Percentiles rank a stretch among this genome's conserved stretches.
Conservation (phyloP, 2,888 invertebrate species). For the Gasteruption jaculator region DNA sequence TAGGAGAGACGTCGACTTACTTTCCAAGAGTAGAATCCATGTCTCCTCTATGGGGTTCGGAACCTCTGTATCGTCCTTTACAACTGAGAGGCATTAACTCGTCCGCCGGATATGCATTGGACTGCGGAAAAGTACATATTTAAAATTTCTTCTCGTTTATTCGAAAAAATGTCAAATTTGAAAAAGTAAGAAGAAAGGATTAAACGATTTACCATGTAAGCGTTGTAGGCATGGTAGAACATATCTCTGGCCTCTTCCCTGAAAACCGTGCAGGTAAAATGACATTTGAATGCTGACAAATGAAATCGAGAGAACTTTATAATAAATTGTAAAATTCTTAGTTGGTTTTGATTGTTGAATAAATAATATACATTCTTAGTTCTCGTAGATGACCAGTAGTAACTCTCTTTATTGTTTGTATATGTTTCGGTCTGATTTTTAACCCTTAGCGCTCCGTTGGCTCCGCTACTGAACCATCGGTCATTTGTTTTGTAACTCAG, state of each 20-base stretch:
- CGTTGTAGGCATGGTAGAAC: slow-evolving; percentile 95
- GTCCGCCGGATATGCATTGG: slow-evolving; percentile 96
- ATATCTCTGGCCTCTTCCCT: slow-evolving; percentile 90
- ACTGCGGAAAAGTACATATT: slow-evolving; percentile 42
- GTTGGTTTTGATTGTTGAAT: too few species aligned
- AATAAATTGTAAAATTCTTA: slow-evolving; percentile 5
- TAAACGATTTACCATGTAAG: slow-evolving; percentile 80
- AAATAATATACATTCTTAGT: too few species aligned
- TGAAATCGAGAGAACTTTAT: too few species aligned
- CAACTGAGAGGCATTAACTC: slow-evolving; percentile 97
- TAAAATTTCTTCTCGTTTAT: background rate
- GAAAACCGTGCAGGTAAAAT: slow-evolving; percentile 33
- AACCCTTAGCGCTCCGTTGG: too few species aligned
- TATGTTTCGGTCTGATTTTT: too few species aligned
- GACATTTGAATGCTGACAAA: slow-evolving; percentile 7
- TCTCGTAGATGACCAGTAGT: too few species aligned
- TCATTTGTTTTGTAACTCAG: too few species aligned
- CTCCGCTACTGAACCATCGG: too few species aligned
- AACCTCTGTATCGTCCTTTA: slow-evolving; percentile 84
- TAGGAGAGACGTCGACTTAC: slow-evolving; percentile 58
- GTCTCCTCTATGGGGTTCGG: slow-evolving; percentile 89
- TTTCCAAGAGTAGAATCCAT: slow-evolving; percentile 96
- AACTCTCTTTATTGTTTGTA: background rate
- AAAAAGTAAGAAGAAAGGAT: background rate
- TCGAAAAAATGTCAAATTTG: background rate